These are phyloP conservation scores for Pangasius mekongensis DNA, from an alignment of 2,797 vertebrate species.

Conservation along the genomic window DNA sequence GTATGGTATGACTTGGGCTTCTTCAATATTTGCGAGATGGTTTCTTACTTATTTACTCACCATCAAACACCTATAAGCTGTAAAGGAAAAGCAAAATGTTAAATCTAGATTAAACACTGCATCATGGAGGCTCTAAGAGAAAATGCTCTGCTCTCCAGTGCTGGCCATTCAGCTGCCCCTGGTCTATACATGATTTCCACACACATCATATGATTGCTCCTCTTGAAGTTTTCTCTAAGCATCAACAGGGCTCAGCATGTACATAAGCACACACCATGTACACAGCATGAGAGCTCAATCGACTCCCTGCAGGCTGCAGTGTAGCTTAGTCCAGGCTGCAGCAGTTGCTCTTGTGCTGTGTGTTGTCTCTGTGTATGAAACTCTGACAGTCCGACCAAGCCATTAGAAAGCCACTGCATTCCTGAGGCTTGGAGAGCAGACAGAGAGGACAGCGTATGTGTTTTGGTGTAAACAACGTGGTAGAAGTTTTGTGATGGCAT, in stretches of 20 bases:
- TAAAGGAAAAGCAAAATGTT: not conserved
- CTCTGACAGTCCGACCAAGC: slow-evolving; percentile 61
- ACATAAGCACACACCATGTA: slow-evolving; percentile 25
- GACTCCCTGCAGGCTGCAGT: slow-evolving; percentile 44
- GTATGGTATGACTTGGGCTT: not conserved
- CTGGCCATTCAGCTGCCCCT: not conserved
- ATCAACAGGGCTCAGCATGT: slow-evolving; percentile 27
- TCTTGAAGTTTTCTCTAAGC: slow-evolving; percentile 22
- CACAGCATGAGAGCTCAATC: slow-evolving; percentile 42
- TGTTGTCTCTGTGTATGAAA: slow-evolving; percentile 4
- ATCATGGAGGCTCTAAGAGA: not conserved
- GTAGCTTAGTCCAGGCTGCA: slow-evolving; percentile 49
- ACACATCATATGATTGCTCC: slow-evolving; percentile 4
- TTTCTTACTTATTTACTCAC: not conserved
- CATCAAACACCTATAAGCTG: too few relatives aligned
- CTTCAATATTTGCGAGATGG: not conserved
- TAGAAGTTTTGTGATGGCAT: slow-evolving; percentile 45
- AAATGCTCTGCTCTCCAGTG: not conserved
- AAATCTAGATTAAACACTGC: not conserved
- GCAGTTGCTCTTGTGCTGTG: slow-evolving; percentile 45
- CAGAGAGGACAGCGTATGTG: slow-evolving; percentile 43
- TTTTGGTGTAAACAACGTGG: slow-evolving; percentile 60
- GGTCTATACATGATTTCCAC: not conserved
- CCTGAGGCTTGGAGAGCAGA: slow-evolving; percentile 58
- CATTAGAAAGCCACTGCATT: slow-evolving; percentile 55